These are phyloP conservation scores for Idaea biselata DNA, from an alignment of 2,888 invertebrate species.

Conservation along the genomic window DNA sequence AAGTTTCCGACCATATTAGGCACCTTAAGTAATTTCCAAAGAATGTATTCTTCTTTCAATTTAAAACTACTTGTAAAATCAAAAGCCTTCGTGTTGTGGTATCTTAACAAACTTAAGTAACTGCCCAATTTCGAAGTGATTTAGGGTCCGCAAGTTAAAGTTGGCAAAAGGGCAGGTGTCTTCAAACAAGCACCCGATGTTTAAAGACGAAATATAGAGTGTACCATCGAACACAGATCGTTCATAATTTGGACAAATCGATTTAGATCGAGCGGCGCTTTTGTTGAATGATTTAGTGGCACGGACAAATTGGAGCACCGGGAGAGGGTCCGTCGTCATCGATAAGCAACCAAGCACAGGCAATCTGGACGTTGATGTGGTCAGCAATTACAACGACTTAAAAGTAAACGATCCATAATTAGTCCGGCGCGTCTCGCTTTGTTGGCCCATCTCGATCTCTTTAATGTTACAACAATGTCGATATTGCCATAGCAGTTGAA, in stretches of 20 bases:
- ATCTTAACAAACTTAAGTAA: background rate
- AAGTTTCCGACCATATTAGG: no score
- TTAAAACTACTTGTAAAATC: background rate
- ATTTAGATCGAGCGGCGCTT: constrained; percentile 75
- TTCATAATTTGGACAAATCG: constrained; percentile 76
- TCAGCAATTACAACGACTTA: constrained; percentile 70
- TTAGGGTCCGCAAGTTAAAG: constrained; percentile 19
- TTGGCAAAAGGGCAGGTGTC: constrained; percentile 49
- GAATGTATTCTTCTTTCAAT: background rate
- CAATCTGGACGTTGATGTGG: constrained; percentile 62
- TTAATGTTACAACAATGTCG: background rate
- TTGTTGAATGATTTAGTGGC: constrained; percentile 76
- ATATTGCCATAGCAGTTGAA: background rate
- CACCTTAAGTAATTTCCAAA: background rate
- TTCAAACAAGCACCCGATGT: constrained; percentile 48
- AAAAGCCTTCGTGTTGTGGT: background rate
- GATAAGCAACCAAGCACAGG: constrained; percentile 52
- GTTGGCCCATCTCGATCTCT: constrained; percentile 36
- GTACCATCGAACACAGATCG: constrained; percentile 35
- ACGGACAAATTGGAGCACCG: constrained; percentile 69
- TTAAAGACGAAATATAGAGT: constrained; percentile 48
- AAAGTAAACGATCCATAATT: constrained; percentile 71
- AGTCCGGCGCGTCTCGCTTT: constrained; percentile 52
- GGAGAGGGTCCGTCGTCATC: constrained; percentile 35
- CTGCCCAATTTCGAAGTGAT: constrained; percentile 8